Conservation (phyloP, 2,888 invertebrate genomes). For the Taenaris catops region DNA sequence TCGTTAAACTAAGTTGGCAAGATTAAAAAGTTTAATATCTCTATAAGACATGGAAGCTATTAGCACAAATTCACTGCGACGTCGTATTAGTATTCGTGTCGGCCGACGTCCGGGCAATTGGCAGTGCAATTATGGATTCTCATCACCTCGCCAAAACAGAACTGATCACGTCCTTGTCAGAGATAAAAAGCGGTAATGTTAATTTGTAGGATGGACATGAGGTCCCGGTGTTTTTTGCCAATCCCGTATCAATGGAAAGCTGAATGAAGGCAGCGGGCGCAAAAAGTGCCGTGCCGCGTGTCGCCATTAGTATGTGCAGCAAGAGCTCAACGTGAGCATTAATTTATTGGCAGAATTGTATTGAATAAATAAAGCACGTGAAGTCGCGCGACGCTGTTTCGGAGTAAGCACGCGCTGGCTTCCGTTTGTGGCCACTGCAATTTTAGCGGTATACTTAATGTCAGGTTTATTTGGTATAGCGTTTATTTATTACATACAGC, state of each 20-base stretch:
- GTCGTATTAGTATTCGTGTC: slow-evolving; percentile 20
- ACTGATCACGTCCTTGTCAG: slow-evolving; percentile 60
- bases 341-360: slow-evolving; percentile 73
- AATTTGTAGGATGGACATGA: slow-evolving; percentile 51
- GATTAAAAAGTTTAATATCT: slow-evolving; percentile 13
- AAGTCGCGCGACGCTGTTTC: slow-evolving; percentile 34
- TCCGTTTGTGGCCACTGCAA: slow-evolving; percentile 36
- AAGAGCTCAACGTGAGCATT: slow-evolving; percentile 66
- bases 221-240: slow-evolving; percentile 52
- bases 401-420: slow-evolving; percentile 56
- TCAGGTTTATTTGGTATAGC: slow-evolving; percentile 5
- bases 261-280: slow-evolving; percentile 50
- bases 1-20: not conserved
- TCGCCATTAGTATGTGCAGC: slow-evolving; percentile 72
- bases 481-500: too few species aligned
- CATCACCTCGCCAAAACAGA: slow-evolving; percentile 48
- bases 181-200: slow-evolving; percentile 52
- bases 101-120: slow-evolving; percentile 26
- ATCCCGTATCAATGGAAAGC: slow-evolving; percentile 64
- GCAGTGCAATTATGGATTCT: slow-evolving; percentile 50
- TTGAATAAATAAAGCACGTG: slow-evolving; percentile 67
- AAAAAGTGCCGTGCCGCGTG: slow-evolving; percentile 70
- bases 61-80: slow-evolving; percentile 21
- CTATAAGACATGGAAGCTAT: slow-evolving; percentile 15
- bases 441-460: slow-evolving; percentile 2